A percentile compares a stretch with the other conserved stretches of the same genome.
Conservation (phyloP, 2,888 invertebrate genomes). For the Idaea straminata region DNA sequence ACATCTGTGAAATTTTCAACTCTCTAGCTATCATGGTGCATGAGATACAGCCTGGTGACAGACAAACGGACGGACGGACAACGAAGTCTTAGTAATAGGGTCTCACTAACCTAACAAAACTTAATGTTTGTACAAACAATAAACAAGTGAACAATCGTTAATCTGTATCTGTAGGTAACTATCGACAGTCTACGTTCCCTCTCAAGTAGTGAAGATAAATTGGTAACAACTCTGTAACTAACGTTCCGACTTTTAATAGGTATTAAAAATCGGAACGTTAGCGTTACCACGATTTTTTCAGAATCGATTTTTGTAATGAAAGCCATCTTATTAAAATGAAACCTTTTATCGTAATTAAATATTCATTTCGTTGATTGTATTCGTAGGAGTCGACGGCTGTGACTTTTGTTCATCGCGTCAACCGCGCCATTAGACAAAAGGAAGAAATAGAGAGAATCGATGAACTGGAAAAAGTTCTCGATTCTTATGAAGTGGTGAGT, state of each 20-base stretch:
- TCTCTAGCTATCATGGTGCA: no score
- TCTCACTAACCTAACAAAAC: no score
- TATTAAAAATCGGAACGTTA: background rate
- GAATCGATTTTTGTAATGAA: background rate
- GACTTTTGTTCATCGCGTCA: conserved; percentile 52
- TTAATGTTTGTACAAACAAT: no score
- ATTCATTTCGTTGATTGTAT: conserved; percentile 5
- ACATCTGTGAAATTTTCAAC: no score
- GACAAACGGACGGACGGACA: no score
- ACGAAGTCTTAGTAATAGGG: no score
- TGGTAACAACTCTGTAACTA: no score
- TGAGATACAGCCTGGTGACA: no score
- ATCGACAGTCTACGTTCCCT: no score
- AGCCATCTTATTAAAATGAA: background rate
- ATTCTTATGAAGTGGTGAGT: conserved; percentile 83
- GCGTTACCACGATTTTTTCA: background rate
- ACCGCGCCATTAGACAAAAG: conserved; percentile 57
- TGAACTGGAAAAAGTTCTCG: conserved; percentile 41
- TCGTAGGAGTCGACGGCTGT: conserved; percentile 41
- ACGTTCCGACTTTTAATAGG: background rate
- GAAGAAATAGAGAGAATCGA: conserved; percentile 57
- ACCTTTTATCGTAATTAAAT: background rate
- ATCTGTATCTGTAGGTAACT: no score
- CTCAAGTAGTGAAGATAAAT: no score
- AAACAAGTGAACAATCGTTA: no score